Percentiles rank a stretch among this genome's conserved stretches.
Conservation (phyloP, 1,140 invertebrate species). For the Ericerus pela region DNA sequence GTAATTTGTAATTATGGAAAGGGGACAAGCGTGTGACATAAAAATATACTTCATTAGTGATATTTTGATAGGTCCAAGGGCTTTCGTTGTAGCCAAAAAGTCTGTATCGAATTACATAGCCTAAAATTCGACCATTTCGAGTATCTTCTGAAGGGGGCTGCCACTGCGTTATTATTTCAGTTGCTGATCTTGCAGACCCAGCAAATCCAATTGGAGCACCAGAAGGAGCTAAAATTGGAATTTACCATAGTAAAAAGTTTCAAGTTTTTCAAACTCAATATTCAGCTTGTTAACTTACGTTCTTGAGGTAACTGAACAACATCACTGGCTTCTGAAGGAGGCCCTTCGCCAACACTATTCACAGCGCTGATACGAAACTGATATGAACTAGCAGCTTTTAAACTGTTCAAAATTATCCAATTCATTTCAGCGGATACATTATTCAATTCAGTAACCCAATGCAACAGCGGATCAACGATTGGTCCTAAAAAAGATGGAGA, state of each 20-base stretch:
- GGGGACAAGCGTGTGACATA: neutral
- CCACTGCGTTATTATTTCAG: conserved; percentile 95
- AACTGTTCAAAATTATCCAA: conserved; percentile 63
- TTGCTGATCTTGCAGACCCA: conserved; percentile 77
- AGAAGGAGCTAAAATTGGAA: conserved; percentile 52
- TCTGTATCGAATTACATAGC: conserved; percentile 82
- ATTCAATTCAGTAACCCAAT: conserved; percentile 76
- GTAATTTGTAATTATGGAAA: neutral
- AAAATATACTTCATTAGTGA: conserved; percentile 58
- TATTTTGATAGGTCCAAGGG: conserved; percentile 76
- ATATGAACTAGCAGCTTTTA: conserved; percentile 88
- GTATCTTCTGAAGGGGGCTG: conserved; percentile 83
- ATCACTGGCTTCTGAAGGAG: conserved; percentile 71
- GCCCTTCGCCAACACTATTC: conserved; percentile 88
- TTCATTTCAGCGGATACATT: conserved; percentile 67
- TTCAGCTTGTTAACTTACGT: conserved; percentile 43
- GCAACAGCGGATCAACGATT: conserved; percentile 59
- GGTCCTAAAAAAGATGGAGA: conserved; percentile 42
- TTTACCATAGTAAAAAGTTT: neutral
- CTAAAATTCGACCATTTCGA: conserved; percentile 85
- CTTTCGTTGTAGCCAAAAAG: conserved; percentile 79
- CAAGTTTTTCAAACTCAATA: neutral
- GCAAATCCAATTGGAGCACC: conserved; percentile 78
- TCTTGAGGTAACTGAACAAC: conserved; percentile 81
- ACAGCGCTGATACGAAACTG: conserved; percentile 91